Evolutionary conservation across 2,797 vertebrate species (phyloP).

Genomic region (Smutsia gigantea): DNA sequence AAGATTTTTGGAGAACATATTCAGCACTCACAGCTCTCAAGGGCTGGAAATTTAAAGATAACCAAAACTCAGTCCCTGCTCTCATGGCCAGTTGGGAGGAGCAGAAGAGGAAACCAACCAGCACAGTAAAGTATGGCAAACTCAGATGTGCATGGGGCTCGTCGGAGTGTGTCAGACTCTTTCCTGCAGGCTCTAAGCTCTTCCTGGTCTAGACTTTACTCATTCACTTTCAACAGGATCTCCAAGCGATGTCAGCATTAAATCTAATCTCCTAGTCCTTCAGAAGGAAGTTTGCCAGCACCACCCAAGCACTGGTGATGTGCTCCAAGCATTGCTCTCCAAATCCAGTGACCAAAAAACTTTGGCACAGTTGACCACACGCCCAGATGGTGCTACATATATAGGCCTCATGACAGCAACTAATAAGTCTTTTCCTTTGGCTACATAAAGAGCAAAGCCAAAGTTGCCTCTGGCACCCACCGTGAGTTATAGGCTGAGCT

Average conservation of each 20-base stretch:
- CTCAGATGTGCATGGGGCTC: background rate
- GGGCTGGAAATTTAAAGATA: background rate
- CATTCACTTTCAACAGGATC: background rate
- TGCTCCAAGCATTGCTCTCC: slow-evolving; percentile 74
- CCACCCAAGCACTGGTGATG: slow-evolving; percentile 67
- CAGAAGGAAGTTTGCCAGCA: slow-evolving; percentile 64
- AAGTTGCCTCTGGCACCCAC: slow-evolving; percentile 52
- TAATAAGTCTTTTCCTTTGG: slow-evolving; percentile 77
- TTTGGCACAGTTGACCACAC: slow-evolving; percentile 71
- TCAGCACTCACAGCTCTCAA: background rate
- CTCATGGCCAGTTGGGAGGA: background rate
- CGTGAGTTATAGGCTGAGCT: background rate
- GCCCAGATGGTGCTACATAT: slow-evolving; percentile 74
- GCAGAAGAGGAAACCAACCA: background rate
- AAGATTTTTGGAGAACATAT: background rate
- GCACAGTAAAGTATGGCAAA: background rate
- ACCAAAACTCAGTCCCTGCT: background rate
- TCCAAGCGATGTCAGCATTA: background rate
- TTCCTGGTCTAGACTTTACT: background rate
- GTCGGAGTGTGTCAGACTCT: background rate
- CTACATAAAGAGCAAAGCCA: slow-evolving; percentile 68
- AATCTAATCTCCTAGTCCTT: background rate
- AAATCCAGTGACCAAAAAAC: slow-evolving; percentile 66
- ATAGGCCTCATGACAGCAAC: slow-evolving; percentile 60
- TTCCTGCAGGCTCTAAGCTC: background rate